Evolutionary conservation across 2,888 invertebrate genomes (phyloP), one percentile per base, ranked within the genome.

Genomic region (Campaea margaritaria): DNA sequence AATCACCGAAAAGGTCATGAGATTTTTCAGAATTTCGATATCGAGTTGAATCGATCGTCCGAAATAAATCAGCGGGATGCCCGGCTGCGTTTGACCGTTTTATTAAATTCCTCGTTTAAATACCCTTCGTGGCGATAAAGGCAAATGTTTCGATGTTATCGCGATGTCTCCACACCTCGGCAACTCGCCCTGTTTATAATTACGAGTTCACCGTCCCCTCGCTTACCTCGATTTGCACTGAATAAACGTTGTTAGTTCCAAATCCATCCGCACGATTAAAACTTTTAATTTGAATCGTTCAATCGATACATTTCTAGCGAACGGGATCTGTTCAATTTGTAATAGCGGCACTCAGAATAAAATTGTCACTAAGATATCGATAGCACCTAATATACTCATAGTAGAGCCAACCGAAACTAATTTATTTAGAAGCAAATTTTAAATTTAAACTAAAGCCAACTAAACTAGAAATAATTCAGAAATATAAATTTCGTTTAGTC

Each of bases 61-160:
- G 50, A 55, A 73, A 84, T 86, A 87, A 87, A 86, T 86, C 84
- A 81, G 70, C 72, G 74, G 68, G 60, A 64, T 70, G 72, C 69
- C 69, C 69, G 69, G 68, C 62, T 73, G 67, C 62, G 67, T 68
- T 78, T 78, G 79, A 81, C 77, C 79, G 76, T 85, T 86, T 86
- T 87, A 89, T 87, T 87, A 85, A 88, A 89, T 87, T 87, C 83
- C 75, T 45, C 81, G 84, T 84, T 85, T 83, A 86, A 87, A 86
- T 80, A 81, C 76, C 80, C 78, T 79, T 73, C 79, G 81, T 79
- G 76, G 79, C 75, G 79, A 80, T 79, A 81, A 82, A 79, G 76
- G 79, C 81, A 81, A 83, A 80, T 79, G 80, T 72, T 81, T 75
- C 79, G 89, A 89, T 88, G 81, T 75, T 85, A 89, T 89, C 89